phyloP scores from a whole-genome alignment of 2,113 vertebrate genomes.

The Cottus gobio region DNA sequence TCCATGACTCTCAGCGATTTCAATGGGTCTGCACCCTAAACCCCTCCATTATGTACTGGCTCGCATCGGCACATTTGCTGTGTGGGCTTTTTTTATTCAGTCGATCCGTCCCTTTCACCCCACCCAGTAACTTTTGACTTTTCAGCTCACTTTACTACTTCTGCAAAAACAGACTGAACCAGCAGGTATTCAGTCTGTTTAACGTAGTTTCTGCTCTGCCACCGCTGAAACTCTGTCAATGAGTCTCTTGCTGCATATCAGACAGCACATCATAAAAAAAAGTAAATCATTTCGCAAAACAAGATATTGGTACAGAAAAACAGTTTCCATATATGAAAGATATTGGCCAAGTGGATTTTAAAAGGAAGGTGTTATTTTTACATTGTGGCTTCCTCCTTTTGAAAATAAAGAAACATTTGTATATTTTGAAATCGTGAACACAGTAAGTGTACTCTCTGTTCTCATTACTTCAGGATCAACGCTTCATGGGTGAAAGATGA shows the following conservation, averaged over 20 bases:
- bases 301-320: too few relatives aligned
- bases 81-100: constrained; percentile 82
- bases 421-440: neutral
- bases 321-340: neutral
- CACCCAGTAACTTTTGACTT: constrained; percentile 20
- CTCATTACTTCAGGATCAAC: neutral
- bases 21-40: constrained; percentile 68
- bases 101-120: neutral
- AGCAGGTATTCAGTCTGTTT: neutral
- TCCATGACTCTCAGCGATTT: constrained; percentile 80
- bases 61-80: constrained; percentile 70
- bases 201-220: neutral
- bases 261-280: neutral
- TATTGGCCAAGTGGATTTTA: neutral
- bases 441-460: constrained; percentile 20
- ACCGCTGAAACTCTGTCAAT: neutral
- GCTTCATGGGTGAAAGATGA: constrained; percentile 26
- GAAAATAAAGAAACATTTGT: neutral
- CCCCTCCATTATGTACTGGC: constrained; percentile 73
- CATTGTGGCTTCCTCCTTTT: neutral
- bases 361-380: rapidly evolving
- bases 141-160: constrained; percentile 28
- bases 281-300: neutral
- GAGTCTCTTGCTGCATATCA: neutral
- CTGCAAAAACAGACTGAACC: neutral